A percentile compares a stretch with the other conserved stretches of the same genome.
Evolutionary conservation across 2,113 vertebrate genomes (phyloP).

Genomic region (Grammatotria lemairii): DNA sequence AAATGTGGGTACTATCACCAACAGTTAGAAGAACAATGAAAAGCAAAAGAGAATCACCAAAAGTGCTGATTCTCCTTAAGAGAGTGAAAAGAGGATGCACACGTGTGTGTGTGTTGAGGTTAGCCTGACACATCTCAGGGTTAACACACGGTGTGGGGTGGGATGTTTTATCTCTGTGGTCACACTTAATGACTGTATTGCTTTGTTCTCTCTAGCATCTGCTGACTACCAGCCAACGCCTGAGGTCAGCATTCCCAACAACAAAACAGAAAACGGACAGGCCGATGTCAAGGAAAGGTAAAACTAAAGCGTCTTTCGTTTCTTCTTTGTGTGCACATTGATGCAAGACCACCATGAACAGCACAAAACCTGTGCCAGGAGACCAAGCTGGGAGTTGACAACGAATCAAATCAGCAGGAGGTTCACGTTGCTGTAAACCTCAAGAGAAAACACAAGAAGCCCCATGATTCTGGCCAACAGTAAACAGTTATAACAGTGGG

Average conservation of each 20-base stretch:
- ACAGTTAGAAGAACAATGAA: not conserved
- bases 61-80: not conserved
- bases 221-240: conserved; percentile 33
- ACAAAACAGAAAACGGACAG: conserved; percentile 53
- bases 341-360: not conserved
- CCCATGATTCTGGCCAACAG: not conserved
- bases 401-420: not conserved
- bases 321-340: not conserved
- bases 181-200: not conserved
- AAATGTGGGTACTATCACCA: not conserved
- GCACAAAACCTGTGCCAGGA: not conserved
- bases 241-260: conserved; percentile 41
- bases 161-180: not conserved
- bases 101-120: not conserved
- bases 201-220: conserved; percentile 9
- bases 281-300: conserved; percentile 55
- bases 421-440: conserved; percentile 9
- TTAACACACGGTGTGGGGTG: not conserved
- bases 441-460: conserved; percentile 8
- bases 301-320: not conserved
- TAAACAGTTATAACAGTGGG: not conserved
- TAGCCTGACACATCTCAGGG: not conserved
- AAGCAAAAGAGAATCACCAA: not conserved
- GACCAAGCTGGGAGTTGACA: not conserved
- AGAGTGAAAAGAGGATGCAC: not conserved